A percentile compares a stretch with the other conserved stretches of the same genome.
These are phyloP conservation scores for Phalacrocorax carbo DNA, from an alignment of 2,113 vertebrate genomes.

Conservation along the genomic window DNA sequence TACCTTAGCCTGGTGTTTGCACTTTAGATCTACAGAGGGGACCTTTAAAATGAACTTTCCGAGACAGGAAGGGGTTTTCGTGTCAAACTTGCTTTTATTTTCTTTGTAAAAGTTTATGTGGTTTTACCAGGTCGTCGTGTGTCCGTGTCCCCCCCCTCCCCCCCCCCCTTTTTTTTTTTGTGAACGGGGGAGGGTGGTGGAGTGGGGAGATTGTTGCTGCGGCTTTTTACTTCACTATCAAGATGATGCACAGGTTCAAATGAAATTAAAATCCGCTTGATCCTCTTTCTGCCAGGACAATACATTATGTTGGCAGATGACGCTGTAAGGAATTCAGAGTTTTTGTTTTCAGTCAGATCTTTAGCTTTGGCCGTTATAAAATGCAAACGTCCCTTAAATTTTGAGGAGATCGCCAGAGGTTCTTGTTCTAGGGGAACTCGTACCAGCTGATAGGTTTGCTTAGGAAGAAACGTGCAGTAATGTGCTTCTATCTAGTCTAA, in stretches of 20 bases:
- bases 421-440: conserved; percentile 38
- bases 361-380: conserved; percentile 35
- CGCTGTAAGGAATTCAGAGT: conserved; percentile 40
- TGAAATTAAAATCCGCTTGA: conserved; percentile 50
- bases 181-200: not conserved
- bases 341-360: conserved; percentile 37
- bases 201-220: conserved; percentile 26
- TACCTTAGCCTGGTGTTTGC: conserved; percentile 73
- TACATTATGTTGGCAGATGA: conserved; percentile 56
- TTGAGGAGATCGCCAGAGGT: conserved; percentile 44
- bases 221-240: conserved; percentile 52
- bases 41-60: conserved; percentile 77
- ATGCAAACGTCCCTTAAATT: conserved; percentile 13
- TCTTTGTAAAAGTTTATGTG: conserved; percentile 75
- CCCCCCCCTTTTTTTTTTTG: not conserved
- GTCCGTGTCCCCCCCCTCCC: not conserved
- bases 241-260: conserved; percentile 61
- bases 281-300: conserved; percentile 47
- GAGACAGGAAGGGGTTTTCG: conserved; percentile 66
- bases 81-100: conserved; percentile 75
- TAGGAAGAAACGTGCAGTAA: not conserved
- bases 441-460: conserved; percentile 43
- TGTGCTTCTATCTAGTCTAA: conserved; percentile 10
- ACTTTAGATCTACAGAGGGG: conserved; percentile 70
- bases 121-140: conserved; percentile 33